phyloP scores from a whole-genome alignment of 2,888 invertebrate genomes.

The Acanthosepion lycidas region DNA sequence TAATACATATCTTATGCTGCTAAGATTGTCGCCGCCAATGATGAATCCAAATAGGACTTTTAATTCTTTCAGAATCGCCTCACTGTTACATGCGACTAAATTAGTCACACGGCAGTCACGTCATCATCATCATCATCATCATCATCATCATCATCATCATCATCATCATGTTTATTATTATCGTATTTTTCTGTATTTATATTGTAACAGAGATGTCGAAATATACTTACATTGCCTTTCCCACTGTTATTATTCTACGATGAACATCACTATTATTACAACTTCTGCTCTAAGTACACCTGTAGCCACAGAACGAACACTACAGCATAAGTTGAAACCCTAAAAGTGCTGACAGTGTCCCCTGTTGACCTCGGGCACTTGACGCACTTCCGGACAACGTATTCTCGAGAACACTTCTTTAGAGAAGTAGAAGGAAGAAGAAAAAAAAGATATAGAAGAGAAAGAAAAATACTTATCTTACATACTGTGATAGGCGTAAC shows the following conservation, averaged over 20 bases:
- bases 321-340: not conserved
- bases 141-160: no score
- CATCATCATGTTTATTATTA: not conserved
- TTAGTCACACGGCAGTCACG: not conserved
- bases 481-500: not conserved
- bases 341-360: conserved; percentile 33
- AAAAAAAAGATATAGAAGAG: not conserved
- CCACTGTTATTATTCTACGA: no score
- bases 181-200: not conserved
- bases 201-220: not conserved
- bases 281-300: no score
- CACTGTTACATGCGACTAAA: no score
- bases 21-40: no score
- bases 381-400: not conserved
- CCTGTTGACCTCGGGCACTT: conserved; percentile 33
- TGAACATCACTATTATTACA: no score
- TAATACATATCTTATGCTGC: no score
- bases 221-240: no score
- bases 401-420: not conserved
- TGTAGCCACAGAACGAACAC: no score
- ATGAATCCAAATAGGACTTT: no score
- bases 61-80: no score
- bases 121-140: not conserved
- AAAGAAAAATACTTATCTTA: not conserved
- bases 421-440: no score